phyloP scores from a whole-genome alignment of 2,888 invertebrate species.

The Coelogynopora nodosa region DNA sequence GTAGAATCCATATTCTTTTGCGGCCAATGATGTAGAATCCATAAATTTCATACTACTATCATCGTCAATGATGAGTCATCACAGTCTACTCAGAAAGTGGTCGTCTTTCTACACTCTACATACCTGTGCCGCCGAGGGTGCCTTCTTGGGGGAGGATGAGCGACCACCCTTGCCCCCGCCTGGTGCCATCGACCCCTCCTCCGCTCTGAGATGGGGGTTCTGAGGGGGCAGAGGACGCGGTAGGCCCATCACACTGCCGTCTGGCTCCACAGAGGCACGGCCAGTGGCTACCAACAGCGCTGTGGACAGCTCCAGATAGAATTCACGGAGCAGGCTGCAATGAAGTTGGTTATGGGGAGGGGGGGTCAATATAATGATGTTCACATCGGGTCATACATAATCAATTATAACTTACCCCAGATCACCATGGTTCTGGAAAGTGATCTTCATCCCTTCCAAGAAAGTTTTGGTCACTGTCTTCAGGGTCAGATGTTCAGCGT shows the following conservation, averaged over 20 bases:
- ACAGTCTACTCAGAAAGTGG: no score
- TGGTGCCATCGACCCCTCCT: not conserved
- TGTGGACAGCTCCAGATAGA: not conserved
- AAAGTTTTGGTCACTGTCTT: conserved; percentile 54
- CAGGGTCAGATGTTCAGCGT: conserved; percentile 52
- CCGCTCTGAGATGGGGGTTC: not conserved
- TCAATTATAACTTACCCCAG: conserved; percentile 53
- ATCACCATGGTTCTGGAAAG: conserved; percentile 55
- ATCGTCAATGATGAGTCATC: no score
- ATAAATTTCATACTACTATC: no score
- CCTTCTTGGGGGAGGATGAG: not conserved
- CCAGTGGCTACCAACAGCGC: not conserved
- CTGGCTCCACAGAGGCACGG: not conserved
- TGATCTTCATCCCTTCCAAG: conserved; percentile 56
- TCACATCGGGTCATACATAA: no score
- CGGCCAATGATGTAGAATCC: no score
- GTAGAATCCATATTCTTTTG: no score
- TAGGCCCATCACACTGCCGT: not conserved
- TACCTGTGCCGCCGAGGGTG: not conserved
- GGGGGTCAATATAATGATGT: not conserved
- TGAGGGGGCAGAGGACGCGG: not conserved
- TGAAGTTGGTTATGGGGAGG: not conserved
- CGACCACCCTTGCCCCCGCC: not conserved
- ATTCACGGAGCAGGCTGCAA: not conserved
- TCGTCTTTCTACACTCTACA: no score